These are phyloP conservation scores for Priocnemis perturbator DNA, from an alignment of 2,888 invertebrate species.

Conservation along the genomic window DNA sequence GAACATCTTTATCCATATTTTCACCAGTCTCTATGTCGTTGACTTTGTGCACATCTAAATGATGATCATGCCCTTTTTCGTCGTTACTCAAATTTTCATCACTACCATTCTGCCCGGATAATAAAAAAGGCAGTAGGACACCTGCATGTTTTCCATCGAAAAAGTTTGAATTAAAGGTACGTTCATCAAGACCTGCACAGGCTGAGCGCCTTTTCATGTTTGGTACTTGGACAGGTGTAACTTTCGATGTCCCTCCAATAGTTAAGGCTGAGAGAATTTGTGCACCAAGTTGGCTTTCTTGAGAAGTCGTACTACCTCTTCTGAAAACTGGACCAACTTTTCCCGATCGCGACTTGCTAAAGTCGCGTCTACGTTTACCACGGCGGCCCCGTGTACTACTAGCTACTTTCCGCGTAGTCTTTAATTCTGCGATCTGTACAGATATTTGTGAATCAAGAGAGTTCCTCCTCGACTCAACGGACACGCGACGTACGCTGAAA, in stretches of 20 bases:
- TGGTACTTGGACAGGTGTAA: slow-evolving; percentile 77
- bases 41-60: slow-evolving; percentile 46
- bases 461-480: slow-evolving; percentile 90
- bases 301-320: slow-evolving; percentile 85
- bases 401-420: slow-evolving; percentile 78
- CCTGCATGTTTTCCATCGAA: slow-evolving; percentile 63
- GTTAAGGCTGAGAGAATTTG: slow-evolving; percentile 82
- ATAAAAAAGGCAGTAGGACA: slow-evolving; percentile 73
- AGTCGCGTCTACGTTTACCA: slow-evolving; percentile 74
- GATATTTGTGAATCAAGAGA: slow-evolving; percentile 92
- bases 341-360: slow-evolving; percentile 70
- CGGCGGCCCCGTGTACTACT: slow-evolving; percentile 71
- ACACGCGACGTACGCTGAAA: slow-evolving; percentile 87
- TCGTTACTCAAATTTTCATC: slow-evolving; percentile 70
- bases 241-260: slow-evolving; percentile 76
- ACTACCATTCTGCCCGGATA: slow-evolving; percentile 76
- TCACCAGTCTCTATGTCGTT: slow-evolving; percentile 58
- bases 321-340: slow-evolving; percentile 69
- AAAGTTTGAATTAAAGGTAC: slow-evolving; percentile 61
- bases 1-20: slow-evolving; percentile 63
- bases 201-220: slow-evolving; percentile 77
- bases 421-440: slow-evolving; percentile 85
- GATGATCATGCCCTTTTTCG: slow-evolving; percentile 37
- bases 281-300: slow-evolving; percentile 87
- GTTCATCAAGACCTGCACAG: slow-evolving; percentile 76